These are phyloP conservation scores for Gephyroberyx darwinii DNA, from an alignment of 2,797 vertebrate genomes.

Conservation along the genomic window DNA sequence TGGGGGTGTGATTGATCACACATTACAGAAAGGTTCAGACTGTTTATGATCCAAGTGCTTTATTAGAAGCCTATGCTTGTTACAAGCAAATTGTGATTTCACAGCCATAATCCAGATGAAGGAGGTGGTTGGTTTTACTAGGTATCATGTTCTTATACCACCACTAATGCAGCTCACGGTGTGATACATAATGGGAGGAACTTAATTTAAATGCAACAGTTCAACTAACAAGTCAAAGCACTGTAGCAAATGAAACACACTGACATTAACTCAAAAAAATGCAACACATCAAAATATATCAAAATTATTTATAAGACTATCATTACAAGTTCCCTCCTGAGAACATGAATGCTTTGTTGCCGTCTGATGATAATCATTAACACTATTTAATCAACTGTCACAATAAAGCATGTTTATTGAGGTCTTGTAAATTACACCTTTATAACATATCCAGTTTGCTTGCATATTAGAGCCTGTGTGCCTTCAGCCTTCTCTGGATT, in stretches of 20 bases:
- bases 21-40: background rate
- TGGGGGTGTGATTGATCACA: slow-evolving; percentile 4
- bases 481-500: slow-evolving; percentile 7
- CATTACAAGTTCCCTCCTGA: slow-evolving; percentile 52
- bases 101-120: slow-evolving; percentile 16
- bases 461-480: slow-evolving; percentile 11
- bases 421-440: slow-evolving; percentile 34
- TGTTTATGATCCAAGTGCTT: slow-evolving; percentile 56
- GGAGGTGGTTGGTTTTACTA: slow-evolving; percentile 3
- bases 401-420: slow-evolving; percentile 54
- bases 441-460: slow-evolving; percentile 21
- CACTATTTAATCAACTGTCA: slow-evolving; percentile 21
- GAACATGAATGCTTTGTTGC: slow-evolving; percentile 24
- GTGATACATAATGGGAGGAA: background rate
- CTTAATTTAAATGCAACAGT: slow-evolving; percentile 14
- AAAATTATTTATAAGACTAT: slow-evolving; percentile 72
- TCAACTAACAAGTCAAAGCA: slow-evolving; percentile 20
- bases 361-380: slow-evolving; percentile 10
- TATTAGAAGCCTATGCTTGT: slow-evolving; percentile 54
- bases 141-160: background rate
- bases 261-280: slow-evolving; percentile 33
- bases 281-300: slow-evolving; percentile 62
- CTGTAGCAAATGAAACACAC: slow-evolving; percentile 31
- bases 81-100: slow-evolving; percentile 33
- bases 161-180: slow-evolving; percentile 1